These are phyloP conservation scores for Popillia japonica DNA, from an alignment of 1,140 invertebrate species.

Conservation along the genomic window DNA sequence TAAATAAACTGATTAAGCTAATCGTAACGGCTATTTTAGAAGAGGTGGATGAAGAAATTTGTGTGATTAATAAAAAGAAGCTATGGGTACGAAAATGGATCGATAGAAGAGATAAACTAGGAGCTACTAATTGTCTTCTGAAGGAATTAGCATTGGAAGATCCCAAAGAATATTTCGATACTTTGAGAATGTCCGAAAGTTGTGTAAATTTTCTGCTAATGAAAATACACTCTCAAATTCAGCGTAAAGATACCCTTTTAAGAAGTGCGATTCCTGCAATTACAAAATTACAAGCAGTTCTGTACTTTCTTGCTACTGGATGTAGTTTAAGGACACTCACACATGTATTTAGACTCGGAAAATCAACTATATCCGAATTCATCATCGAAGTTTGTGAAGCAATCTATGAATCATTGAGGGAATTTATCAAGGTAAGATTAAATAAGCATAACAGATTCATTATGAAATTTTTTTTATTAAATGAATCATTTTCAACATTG, in stretches of 20 bases:
- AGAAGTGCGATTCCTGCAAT: conserved; percentile 48
- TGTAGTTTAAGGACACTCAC: conserved; percentile 41
- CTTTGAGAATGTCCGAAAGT: conserved; percentile 39
- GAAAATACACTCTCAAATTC: conserved; percentile 32
- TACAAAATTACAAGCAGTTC: conserved; percentile 49
- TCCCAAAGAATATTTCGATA: too few relatives aligned
- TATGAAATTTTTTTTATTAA: conserved; percentile 33
- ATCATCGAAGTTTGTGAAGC: too few relatives aligned
- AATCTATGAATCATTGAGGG: too few relatives aligned
- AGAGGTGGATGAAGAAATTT: too few relatives aligned
- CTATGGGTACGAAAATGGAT: conserved; percentile 34
- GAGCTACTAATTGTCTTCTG: conserved; percentile 42
- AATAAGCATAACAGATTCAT: conserved; percentile 32
- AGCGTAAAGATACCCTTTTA: conserved; percentile 35
- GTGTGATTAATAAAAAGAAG: too few relatives aligned
- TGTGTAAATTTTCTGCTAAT: conserved; percentile 32
- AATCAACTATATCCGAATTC: too few relatives aligned
- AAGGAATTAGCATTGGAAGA: too few relatives aligned
- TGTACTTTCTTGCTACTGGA: conserved; percentile 50
- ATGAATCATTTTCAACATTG: too few relatives aligned
- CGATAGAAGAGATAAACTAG: conserved; percentile 44
- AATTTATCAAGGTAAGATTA: too few relatives aligned
- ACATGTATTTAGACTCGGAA: too few relatives aligned
- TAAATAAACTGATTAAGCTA: too few relatives aligned
- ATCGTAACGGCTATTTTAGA: too few relatives aligned